phyloP scores from a whole-genome alignment of 2,888 invertebrate genomes.

The Scaptomyza caliginosa region DNA sequence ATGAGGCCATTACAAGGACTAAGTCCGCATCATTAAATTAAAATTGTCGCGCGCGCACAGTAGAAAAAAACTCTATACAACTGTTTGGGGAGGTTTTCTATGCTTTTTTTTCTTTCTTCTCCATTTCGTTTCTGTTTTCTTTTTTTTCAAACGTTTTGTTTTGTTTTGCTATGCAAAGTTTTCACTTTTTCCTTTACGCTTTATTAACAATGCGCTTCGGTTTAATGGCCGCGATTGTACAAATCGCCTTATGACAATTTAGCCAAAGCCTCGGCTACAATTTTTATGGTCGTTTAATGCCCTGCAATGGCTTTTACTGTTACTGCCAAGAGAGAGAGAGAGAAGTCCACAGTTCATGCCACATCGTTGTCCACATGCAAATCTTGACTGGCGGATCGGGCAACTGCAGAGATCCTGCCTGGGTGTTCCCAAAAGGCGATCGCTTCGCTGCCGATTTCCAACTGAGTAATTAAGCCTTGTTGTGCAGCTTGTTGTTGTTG shows the following conservation, averaged over 20 bases:
- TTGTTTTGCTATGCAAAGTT: conserved; percentile 60
- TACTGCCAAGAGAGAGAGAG: conserved; percentile 13
- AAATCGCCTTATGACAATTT: conserved; percentile 80
- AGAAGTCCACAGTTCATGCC: background rate
- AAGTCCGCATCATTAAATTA: conserved; percentile 80
- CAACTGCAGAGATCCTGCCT: conserved; percentile 61
- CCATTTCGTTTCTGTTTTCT: conserved; percentile 18
- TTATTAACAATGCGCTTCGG: conserved; percentile 77
- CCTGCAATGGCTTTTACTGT: conserved; percentile 70
- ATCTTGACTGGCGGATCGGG: conserved; percentile 61
- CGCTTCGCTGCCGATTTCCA: conserved; percentile 71
- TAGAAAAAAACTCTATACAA: conserved; percentile 24
- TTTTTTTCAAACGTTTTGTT: conserved; percentile 25
- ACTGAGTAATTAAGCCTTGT: conserved; percentile 79
- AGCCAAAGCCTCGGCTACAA: conserved; percentile 61
- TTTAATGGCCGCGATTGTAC: conserved; percentile 79
- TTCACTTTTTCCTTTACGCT: conserved; percentile 61
- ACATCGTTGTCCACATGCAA: conserved; percentile 56
- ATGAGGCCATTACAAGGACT: conserved; percentile 74
- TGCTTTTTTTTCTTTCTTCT: conserved; percentile 1
- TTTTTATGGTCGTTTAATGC: conserved; percentile 80
- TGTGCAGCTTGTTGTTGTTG: conserved; percentile 53
- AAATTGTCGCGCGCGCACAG: conserved; percentile 71
- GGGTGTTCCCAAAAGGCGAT: conserved; percentile 69
- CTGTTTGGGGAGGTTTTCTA: conserved; percentile 46